Evolutionary conservation across 2,888 invertebrate species (phyloP), one percentile per base, ranked within the genome.

Genomic region (Branchellion lobata): DNA sequence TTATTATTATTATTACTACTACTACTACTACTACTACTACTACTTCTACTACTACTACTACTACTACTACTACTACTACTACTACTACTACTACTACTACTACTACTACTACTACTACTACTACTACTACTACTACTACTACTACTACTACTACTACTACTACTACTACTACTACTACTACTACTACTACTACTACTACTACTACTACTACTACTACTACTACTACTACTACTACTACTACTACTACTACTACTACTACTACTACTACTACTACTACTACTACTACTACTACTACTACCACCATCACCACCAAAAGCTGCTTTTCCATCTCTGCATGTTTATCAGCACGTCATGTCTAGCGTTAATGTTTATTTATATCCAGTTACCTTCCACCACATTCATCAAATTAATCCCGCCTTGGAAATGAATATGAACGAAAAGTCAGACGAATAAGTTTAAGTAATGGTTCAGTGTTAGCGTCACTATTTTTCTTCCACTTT

Each of bases 1-100:
- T n/a, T 53, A 53, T n/a, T 53, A 53, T n/a, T 53, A 53, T n/a
- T 53, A 53, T n/a, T 53, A 53, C 53, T 53, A 53, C 53, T 53
- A 53, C 53, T n/a, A 53, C 53, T 53, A 53, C 53, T 53, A 53
- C 53, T 53, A 53, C 53, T 53, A 53, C 53, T 53, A 53, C 53
- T 53, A 53, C 53, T 53, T 18, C 53, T 53, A 53, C 53, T 53
- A 53, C 53, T 53, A 53, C 53, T n/a, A 53, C 53, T 53, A 53
- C 53, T 53, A 53, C 53, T 53, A 53, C 53, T 53, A 53, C 53
- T 53, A 53, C 53, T 53, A 53, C 53, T 53, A 53, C 53, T 53
- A 53, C 53, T 53, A 53, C 53, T 53, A 53, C 53, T 53, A 53
- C 53, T 53, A 53, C 53, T 53, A 53, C 53, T 53, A 53, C 53